A percentile compares a stretch with the other conserved stretches of the same genome.
Conservation (phyloP, 2,888 invertebrate species). For the Linnaemya vulpina region DNA sequence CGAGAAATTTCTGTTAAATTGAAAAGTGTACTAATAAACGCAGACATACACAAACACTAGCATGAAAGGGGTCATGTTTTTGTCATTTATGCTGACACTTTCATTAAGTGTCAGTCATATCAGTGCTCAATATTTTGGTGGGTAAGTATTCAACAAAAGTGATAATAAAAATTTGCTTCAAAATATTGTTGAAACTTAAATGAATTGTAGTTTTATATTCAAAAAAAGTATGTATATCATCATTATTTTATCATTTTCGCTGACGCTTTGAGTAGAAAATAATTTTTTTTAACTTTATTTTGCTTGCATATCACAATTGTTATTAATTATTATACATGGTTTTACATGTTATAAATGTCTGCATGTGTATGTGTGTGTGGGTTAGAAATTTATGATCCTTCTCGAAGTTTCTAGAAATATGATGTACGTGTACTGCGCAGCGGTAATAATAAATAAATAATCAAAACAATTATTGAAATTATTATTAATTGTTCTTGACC, state of each 20-base stretch:
- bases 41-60: neutral
- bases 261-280: conserved; percentile 5
- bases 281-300: neutral
- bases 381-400: too few relatives aligned
- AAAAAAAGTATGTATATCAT: neutral
- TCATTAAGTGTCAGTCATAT: conserved; percentile 58
- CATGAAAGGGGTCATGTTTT: conserved; percentile 63
- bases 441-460: too few relatives aligned
- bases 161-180: neutral
- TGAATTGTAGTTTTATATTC: conserved; percentile 9
- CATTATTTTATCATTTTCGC: conserved; percentile 13
- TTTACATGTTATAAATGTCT: too few relatives aligned
- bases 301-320: neutral
- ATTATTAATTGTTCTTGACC: too few relatives aligned
- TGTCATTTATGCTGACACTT: conserved; percentile 59
- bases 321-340: too few relatives aligned
- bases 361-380: too few relatives aligned
- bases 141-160: conserved; percentile 53
- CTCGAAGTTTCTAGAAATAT: too few relatives aligned
- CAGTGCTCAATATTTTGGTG: conserved; percentile 61
- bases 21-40: conserved; percentile 38
- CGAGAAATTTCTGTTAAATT: conserved; percentile 66
- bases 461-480: too few relatives aligned
- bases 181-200: neutral
- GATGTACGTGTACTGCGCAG: too few relatives aligned